phyloP scores from a whole-genome alignment of 2,113 vertebrate species.

The Toxotes chatareus region DNA sequence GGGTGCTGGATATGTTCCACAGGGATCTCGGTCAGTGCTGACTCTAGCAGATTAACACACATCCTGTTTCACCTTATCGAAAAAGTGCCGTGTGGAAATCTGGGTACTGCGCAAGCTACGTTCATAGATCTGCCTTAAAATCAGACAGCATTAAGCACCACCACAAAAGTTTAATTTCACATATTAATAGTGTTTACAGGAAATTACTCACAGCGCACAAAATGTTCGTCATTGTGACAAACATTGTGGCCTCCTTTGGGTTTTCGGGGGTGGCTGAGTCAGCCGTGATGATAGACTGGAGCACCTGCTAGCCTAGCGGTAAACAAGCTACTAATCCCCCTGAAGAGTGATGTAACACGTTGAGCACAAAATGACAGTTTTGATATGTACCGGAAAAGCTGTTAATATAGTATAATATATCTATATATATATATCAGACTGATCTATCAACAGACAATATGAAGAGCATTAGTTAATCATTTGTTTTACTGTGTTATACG shows the following conservation, averaged over 20 bases:
- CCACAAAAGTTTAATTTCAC: not conserved
- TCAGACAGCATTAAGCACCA: not conserved
- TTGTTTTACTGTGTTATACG: not conserved
- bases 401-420: not conserved
- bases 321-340: constrained; percentile 4
- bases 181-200: not conserved
- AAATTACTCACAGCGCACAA: constrained; percentile 20
- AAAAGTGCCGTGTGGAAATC: constrained; percentile 10
- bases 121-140: not conserved
- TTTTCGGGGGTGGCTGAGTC: constrained; percentile 23
- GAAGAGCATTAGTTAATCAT: not conserved
- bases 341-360: constrained; percentile 1
- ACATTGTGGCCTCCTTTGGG: not conserved
- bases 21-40: constrained; percentile 34
- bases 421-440: not conserved
- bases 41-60: constrained; percentile 37
- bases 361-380: constrained; percentile 3
- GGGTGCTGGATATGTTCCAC: not conserved
- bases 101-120: not conserved
- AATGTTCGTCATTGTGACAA: not conserved
- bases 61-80: constrained; percentile 10
- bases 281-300: not conserved
- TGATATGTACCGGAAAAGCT: not conserved
- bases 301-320: constrained; percentile 13
- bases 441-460: not conserved